Percentiles rank a stretch among this genome's conserved stretches.
Evolutionary conservation across 2,113 vertebrate genomes (phyloP).

Genomic region (Clarias macrocephalus): DNA sequence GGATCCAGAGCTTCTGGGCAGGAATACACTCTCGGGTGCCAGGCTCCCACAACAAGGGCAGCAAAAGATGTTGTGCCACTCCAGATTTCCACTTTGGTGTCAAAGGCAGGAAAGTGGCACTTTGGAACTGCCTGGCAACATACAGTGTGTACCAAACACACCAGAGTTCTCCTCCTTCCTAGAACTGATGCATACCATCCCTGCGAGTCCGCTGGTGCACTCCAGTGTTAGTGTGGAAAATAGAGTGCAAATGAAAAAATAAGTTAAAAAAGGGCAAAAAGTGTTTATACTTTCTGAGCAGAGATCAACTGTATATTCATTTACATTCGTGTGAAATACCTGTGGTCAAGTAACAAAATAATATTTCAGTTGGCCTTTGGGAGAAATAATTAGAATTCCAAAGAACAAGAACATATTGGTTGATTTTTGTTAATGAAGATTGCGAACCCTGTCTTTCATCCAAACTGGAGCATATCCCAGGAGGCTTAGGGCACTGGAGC

Average conservation of each 20-base stretch:
- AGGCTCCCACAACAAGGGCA: background rate
- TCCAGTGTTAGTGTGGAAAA: background rate
- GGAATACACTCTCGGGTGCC: background rate
- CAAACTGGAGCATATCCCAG: too few relatives aligned
- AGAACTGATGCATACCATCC: background rate
- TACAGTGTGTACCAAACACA: slow-evolving; percentile 49
- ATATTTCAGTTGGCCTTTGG: background rate
- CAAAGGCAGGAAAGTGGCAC: slow-evolving; percentile 21
- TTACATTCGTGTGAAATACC: background rate
- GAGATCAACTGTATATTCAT: background rate
- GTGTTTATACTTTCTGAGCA: background rate
- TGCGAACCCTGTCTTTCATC: too few relatives aligned
- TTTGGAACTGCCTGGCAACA: slow-evolving; percentile 51
- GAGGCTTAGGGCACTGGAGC: too few relatives aligned
- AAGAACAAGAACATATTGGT: background rate
- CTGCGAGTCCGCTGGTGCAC: background rate
- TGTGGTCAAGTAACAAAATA: background rate
- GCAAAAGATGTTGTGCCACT: background rate
- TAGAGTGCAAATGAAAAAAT: background rate
- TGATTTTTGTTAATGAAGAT: too few relatives aligned
- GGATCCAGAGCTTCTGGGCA: background rate
- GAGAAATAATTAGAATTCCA: background rate
- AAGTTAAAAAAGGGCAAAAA: background rate
- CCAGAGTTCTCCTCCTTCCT: background rate
- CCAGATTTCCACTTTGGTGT: slow-evolving; percentile 11